Conservation (phyloP, 2,797 vertebrate genomes). For the Hirundo rustica region DNA sequence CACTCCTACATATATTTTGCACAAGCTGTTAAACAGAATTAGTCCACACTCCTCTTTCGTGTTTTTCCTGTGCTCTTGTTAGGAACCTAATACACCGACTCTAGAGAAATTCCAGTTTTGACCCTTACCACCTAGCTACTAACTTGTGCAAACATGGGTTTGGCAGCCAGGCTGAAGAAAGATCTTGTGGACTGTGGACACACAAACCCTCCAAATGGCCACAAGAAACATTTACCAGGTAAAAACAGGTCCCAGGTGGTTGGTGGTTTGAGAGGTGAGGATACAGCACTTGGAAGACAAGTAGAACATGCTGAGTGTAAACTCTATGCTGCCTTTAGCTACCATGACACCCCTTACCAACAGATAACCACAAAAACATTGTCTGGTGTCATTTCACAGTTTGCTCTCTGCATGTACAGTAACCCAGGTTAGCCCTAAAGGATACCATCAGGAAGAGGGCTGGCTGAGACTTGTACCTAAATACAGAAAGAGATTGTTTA, state of each 20-base stretch:
- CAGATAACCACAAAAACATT: background rate
- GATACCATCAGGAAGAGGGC: background rate
- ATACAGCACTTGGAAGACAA: background rate
- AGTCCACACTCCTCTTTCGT: background rate
- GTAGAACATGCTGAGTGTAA: background rate
- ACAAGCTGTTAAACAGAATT: conserved; percentile 58
- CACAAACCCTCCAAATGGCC: background rate
- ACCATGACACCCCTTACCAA: background rate
- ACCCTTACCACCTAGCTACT: background rate
- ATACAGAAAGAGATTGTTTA: background rate
- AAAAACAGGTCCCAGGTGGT: background rate
- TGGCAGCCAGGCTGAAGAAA: background rate
- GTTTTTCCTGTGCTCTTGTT: background rate
- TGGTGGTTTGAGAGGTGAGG: background rate
- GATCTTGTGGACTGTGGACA: background rate
- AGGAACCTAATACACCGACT: background rate
- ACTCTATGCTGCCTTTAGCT: background rate
- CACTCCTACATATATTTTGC: conserved; percentile 62
- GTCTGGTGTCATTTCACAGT: background rate
- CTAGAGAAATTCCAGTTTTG: background rate
- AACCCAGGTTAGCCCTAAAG: background rate
- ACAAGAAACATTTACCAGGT: background rate
- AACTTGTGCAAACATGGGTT: background rate
- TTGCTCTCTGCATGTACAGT: background rate
- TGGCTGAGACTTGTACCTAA: background rate